Evolutionary conservation across 2,888 invertebrate genomes (phyloP), one percentile per base, ranked within the genome.

Genomic region (Cephus rjabovi): DNA sequence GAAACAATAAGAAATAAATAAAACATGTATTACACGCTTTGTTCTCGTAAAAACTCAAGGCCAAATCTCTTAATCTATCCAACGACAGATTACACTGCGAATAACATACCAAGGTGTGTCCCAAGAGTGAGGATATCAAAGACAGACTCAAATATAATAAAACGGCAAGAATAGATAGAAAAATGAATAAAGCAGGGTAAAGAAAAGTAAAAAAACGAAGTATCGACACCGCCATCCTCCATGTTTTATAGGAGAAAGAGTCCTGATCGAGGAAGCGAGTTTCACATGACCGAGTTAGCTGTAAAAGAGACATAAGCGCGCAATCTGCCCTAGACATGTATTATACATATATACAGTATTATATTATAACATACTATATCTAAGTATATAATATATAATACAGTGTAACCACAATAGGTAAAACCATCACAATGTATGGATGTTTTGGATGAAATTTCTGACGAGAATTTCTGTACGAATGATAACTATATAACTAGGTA

Each of bases 221-320:
- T 56, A 56, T 56, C 23, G 23, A 56, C 56, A 56, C 56, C 56
- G 56, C 23, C 56, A 9, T 56, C 1, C 56, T 56, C 23, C 23
- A 56, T 56, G 56, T 56, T 56, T 23, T 56, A 23, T 56, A 56
- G 23, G 56, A 56, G 56, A 56, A 56, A 56, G 56, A 56, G 56
- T 56, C 56, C 56, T 56, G 56, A 56, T 56, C 56, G 23, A 56
- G 56, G 56, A 56, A 79, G 82, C 35, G 79, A 87, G 86, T 87
- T 88, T 87, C 88, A 86, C 88, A 88, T 86, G 88, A 87, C 88
- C 88, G 88, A 87, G 87, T 88, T 88, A 85, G 82, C 56, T 56
- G 23, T 23, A 56, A 40, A 40, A 56, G 56, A 56, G 23, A 56
- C 23, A 56, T 56, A 56, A 56, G 23, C 23, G 56, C 23, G 2